Base-by-base conservation (phyloP, 2,113 vertebrate species). In the Aspiorhynchus laticeps region DNA sequence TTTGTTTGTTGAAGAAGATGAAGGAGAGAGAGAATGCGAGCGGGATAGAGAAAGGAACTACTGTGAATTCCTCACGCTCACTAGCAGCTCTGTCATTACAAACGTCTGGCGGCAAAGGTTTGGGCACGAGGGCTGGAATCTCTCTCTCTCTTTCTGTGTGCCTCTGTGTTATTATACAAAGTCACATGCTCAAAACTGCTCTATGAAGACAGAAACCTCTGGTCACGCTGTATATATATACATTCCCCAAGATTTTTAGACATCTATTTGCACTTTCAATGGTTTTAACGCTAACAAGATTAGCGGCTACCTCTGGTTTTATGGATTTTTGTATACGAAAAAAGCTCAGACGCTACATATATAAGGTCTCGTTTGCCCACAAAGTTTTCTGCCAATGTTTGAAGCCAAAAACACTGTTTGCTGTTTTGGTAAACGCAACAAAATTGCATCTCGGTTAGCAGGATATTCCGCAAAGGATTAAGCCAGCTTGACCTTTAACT, bases 81-180 rank as follows among this genome's bases (percentile, higher is more conserved):
- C 69, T 85, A 43, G 86, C 80, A 85, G 84, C 88, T 89, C 74
- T 88, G 85, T 88, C 87, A 91, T 91, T 89, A 87, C 87, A 80
- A 79, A 84, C 63, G 87, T 83, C 85, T 88, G 46, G 65, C 85
- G 84, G 84, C 78, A 51, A 73, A 88, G 84, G 84, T 88, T 89
- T 88, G 87, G 87, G 80, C 76, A 31, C n/a, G 31, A 69, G 61
- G 43, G 11, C 71, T 59, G 82, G 87, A 74, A 85, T 87, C 82
- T 85, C 84, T 86, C 46, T 56, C 17, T 73, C 43, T 83, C 41
- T 81, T 76, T 65, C 61, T 78, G 24, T 67, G 53, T 86, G 75
- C 48, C 17, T 56, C 5, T 84, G 31, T 82, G 43, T 77, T 65
- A 67, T 83, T 71, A 77, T 83, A 73, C 56, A 41, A 31, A 73